phyloP scores from a whole-genome alignment of 2,797 vertebrate genomes.

The Acridotheres tristis region DNA sequence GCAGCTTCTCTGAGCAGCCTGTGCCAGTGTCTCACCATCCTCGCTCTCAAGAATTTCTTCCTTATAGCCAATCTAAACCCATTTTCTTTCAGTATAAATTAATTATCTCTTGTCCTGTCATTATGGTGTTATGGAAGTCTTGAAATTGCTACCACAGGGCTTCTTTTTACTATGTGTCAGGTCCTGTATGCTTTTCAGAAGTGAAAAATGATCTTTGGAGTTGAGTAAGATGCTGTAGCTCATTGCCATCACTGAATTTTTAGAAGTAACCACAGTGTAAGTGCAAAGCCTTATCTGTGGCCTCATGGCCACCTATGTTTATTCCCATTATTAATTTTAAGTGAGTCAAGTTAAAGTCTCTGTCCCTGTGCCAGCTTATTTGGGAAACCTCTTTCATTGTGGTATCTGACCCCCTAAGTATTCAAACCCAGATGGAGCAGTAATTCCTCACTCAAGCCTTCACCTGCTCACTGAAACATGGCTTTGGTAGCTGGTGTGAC shows the following conservation, averaged over 20 bases:
- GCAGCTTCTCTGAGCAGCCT: not conserved
- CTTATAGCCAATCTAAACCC: not conserved
- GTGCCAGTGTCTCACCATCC: not conserved
- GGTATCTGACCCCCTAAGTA: not conserved
- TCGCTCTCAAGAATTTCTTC: not conserved
- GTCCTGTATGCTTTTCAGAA: not conserved
- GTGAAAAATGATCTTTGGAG: not conserved
- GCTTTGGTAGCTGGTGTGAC: not conserved
- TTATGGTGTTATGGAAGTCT: not conserved
- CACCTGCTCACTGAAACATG: fast-evolving
- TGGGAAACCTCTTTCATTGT: not conserved
- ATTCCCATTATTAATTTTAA: not conserved
- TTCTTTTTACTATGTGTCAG: not conserved
- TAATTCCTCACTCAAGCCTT: not conserved
- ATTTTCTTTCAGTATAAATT: not conserved
- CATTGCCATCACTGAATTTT: not conserved
- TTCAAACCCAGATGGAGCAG: not conserved
- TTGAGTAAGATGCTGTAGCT: not conserved
- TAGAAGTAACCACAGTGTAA: not conserved
- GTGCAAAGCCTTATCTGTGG: not conserved
- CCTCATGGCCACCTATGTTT: not conserved
- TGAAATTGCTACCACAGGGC: not conserved
- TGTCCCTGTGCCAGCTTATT: not conserved
- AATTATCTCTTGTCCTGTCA: not conserved
- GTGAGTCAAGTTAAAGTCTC: not conserved